A percentile compares a stretch with the other conserved stretches of the same genome.
These are phyloP conservation scores for Hylomyscus alleni DNA, from an alignment of 2,797 vertebrate species.

Conservation along the genomic window DNA sequence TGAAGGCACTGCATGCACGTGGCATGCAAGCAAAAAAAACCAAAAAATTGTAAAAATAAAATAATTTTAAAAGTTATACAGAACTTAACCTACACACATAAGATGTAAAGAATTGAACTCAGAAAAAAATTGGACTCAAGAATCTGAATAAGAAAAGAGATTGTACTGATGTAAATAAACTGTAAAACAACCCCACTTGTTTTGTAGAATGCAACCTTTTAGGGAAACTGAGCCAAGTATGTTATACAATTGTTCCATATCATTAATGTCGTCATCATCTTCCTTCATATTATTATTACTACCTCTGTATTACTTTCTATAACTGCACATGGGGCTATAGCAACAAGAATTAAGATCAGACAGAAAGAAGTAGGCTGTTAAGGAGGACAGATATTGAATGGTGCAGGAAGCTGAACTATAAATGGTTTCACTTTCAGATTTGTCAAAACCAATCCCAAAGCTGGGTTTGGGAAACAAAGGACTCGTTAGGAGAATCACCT, in stretches of 20 bases:
- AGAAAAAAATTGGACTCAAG: background rate
- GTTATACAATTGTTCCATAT: background rate
- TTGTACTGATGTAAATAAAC: background rate
- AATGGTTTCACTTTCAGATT: background rate
- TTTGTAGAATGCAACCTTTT: background rate
- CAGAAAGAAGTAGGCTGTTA: background rate
- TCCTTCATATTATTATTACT: background rate
- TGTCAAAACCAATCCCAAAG: conserved; percentile 31
- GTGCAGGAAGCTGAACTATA: background rate
- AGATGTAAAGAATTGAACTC: background rate
- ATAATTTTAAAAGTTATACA: background rate
- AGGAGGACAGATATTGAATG: background rate
- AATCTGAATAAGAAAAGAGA: background rate
- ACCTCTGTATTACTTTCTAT: background rate
- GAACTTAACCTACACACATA: background rate
- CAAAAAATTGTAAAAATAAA: background rate
- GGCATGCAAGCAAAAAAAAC: background rate
- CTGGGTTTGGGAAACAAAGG: conserved; percentile 22
- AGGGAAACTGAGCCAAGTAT: background rate
- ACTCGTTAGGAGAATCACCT: conserved; percentile 2
- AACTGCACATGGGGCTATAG: background rate
- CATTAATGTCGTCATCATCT: background rate
- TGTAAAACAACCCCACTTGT: background rate
- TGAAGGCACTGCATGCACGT: background rate
- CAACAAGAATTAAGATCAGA: background rate